Evolutionary conservation across 2,888 invertebrate species (phyloP), one percentile per base, ranked within the genome.

Genomic region (Lithophane ornitopus): DNA sequence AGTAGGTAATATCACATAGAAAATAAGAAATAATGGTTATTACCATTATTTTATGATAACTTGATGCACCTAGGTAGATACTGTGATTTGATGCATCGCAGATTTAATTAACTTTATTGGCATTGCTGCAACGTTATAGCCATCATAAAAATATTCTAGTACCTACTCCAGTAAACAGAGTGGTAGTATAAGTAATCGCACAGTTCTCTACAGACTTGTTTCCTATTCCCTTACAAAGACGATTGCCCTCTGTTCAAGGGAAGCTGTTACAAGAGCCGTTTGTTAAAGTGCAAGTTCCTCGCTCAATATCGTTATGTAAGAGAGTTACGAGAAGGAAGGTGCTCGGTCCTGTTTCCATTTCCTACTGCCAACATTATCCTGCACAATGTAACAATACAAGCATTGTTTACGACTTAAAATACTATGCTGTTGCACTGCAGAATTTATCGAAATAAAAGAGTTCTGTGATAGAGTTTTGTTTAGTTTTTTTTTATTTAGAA

Each of bases 161-260:
- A n/a, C n/a, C n/a, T n/a, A 52, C 22, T 49, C 3, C 34, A 75
- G n/a, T 41, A 68, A 70, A 54, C 26, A 59, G 26, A 52, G 41
- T 12, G 26, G 41, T 63, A 54, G 70, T 63, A 61, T n/a, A n/a
- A n/a, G n/a, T n/a, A n/a, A n/a, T 73, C 56, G 39, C 46, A 67
- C 52, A 63, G 22, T 70, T 73, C 39, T 67, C 54, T 34, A 34
- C 19, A 66, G 19, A 71, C 28, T 70, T 76, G 59, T 76, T 76
- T 72, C 62, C 81, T 82, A 86, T 85, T 88, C 80, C 70, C 74
- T 68, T 75, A 78, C 71, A 72, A 82, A 86, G 77, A 87, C 88
- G 87, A 88, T 87, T 88, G 83, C 84, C 81, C 82, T 84, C 86
- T 82, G 81, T 75, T 81, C 73, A 72, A 76, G 77, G 85, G 80